These are phyloP conservation scores for Balaeniceps rex DNA, from an alignment of 2,113 vertebrate genomes.

Conservation along the genomic window DNA sequence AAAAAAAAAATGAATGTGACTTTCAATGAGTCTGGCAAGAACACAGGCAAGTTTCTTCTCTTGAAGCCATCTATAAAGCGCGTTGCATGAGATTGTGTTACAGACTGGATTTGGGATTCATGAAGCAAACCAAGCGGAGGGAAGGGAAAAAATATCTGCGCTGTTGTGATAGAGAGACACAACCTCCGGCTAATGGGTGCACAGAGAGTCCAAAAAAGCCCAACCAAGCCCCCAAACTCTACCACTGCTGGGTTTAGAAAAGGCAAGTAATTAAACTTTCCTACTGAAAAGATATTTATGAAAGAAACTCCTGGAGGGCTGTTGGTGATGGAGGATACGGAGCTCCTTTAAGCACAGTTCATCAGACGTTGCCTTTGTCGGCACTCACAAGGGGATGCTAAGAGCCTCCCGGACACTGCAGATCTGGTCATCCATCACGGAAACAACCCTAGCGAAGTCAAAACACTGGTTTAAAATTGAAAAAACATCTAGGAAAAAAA, in stretches of 20 bases:
- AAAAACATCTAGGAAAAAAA: neutral
- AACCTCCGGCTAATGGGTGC: neutral
- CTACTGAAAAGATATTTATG: neutral
- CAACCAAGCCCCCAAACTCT: neutral
- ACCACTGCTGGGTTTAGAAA: neutral
- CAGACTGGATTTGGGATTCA: neutral
- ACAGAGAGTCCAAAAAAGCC: neutral
- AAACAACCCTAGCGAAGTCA: neutral
- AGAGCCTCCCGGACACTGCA: slow-evolving; percentile 18
- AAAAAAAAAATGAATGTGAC: neutral
- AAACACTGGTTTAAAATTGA: neutral
- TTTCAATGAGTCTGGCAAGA: neutral
- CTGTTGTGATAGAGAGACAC: neutral
- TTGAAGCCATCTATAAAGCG: neutral
- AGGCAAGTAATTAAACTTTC: neutral
- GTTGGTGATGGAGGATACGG: neutral
- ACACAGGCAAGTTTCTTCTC: neutral
- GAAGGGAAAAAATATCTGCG: neutral
- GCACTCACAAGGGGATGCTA: slow-evolving; percentile 13
- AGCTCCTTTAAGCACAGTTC: neutral
- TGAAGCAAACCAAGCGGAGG: neutral
- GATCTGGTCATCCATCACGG: neutral
- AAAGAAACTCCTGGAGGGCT: neutral
- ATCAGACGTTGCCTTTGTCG: neutral
- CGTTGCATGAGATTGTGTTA: fast-evolving